Base-by-base conservation (phyloP, 1,140 invertebrate species). In the Aphelinus certus region DNA sequence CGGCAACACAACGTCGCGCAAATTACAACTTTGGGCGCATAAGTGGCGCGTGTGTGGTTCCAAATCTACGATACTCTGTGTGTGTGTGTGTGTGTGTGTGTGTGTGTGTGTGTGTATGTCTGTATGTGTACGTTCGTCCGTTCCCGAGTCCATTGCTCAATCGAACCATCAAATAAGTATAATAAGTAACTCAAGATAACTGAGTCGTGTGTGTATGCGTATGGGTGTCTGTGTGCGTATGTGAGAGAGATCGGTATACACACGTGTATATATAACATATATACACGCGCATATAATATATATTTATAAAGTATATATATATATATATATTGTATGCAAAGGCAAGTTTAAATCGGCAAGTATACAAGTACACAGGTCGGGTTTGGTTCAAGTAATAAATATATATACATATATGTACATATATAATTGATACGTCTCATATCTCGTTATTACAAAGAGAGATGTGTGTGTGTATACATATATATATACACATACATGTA, bases 401-500 rank as follows among this genome's bases (percentile, higher is more conserved):
- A 45, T 78, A 77, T 26, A 26, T 26, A 26, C 26, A 26, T 26
- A 26, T 26, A 26, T 26, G 26, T 26, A 26, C 26, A 26, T 26
- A 26, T 26, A 26, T 26, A 26, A 26, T 26, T 26, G 26, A 80
- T 81, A 81, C 77, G 80, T 81, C 26, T 26, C 74, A 82, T 80
- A 81, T 80, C 77, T 82, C 79, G 78, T 80, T 79, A 81, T 80
- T 81, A 86, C 85, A 85, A 85, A 84, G 26, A 26, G 26, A 26
- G 26, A 26, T 26, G 26, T 26, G 26, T 26, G 26, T 26, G 26
- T 26, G 26, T 26, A 26, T 26, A 26, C 26, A 26, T 26, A 26
- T 26, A 26, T 26, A 26, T 26, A 26, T 26, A 26, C 26, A 26
- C 26, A 26, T 26, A 26, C 26, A 26, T 26, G 26, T 26, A 26